phyloP scores from a whole-genome alignment of 1,140 invertebrate genomes.

The Drosophila asahinai region DNA sequence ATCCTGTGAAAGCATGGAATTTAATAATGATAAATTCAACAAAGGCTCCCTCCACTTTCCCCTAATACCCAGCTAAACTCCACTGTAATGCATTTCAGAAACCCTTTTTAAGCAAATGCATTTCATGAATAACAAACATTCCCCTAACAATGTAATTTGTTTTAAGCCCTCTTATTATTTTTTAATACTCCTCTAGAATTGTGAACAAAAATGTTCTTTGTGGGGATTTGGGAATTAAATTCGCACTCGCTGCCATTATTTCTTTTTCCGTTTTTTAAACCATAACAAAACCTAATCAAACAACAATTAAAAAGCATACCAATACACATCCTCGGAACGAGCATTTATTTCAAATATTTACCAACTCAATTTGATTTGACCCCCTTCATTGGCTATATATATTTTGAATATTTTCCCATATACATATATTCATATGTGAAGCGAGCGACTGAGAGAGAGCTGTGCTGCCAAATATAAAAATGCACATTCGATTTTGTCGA shows the following conservation, averaged over 20 bases:
- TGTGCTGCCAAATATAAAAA: slow-evolving; percentile 27
- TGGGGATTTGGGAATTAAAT: slow-evolving; percentile 29
- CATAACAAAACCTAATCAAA: slow-evolving; percentile 48
- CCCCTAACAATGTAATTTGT: slow-evolving; percentile 13
- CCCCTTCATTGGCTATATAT: slow-evolving; percentile 40
- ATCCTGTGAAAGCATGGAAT: background rate
- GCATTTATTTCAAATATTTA: slow-evolving; percentile 50
- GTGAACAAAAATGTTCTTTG: slow-evolving; percentile 9
- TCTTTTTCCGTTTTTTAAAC: background rate
- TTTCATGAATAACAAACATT: slow-evolving; percentile 21
- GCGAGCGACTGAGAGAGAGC: background rate
- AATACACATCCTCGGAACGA: background rate
- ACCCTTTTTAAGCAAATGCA: slow-evolving; percentile 1
- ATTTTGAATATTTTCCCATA: slow-evolving; percentile 21
- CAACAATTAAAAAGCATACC: slow-evolving; percentile 41
- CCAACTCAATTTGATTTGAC: slow-evolving; percentile 52
- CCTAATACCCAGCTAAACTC: background rate
- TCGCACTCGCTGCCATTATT: slow-evolving; percentile 9
- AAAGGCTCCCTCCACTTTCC: background rate
- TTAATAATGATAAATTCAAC: background rate
- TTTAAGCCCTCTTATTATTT: slow-evolving; percentile 29
- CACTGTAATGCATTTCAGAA: background rate
- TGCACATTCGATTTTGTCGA: slow-evolving; percentile 42
- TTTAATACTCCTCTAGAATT: slow-evolving; percentile 19
- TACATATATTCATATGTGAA: too few relatives aligned